Base-by-base conservation (phyloP, 1,140 invertebrate species). In the Drosophila tsacasi region DNA sequence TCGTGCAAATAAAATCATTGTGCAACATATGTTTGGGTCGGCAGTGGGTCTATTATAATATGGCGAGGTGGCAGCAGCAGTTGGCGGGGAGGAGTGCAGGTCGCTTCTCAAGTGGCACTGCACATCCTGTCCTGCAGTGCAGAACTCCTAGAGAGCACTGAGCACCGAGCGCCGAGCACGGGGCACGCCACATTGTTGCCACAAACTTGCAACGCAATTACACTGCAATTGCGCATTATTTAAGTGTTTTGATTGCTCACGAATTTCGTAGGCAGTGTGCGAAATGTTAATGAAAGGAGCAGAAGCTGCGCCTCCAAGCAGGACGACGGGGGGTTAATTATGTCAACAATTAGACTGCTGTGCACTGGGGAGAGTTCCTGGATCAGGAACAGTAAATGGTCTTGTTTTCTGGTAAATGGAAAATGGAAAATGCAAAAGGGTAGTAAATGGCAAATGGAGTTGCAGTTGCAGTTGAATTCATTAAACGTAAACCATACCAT, bases 1-100 rank as follows among this genome's bases (percentile, higher is more conserved):
- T 89, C 69, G 69, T 79, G 81, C 85, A 89, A 89, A 89, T 89
- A 89, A 89, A 89, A 89, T 90, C 78, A 89, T 89, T 89, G 78
- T 89, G 84, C 77, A 89, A 84, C 84, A 89, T 89, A 89, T 87
- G 83, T 81, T 84, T 54, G 66, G 54, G 80, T 54, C 35, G 65
- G 58, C 79, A 74, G 68, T 58, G 72, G 72, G 61, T 81, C 84
- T 78, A 87, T 89, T 89, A 89, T 89, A 68, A 54, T 44, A 37
- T 44, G 15, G 23, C 17, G 32, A 7, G 23, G 40, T 32, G 32
- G 32, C 32, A 21, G 27, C 35, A 19, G 39, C 40, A 35, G 55
- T 44, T 67, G 71, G 9, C 69, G 54, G 65, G 37, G 44, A 62
- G 37, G 44, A 62, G 44, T 37, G 32, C 68, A 46, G 46, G 64